Base-by-base conservation (phyloP, 2,888 invertebrate species). In the Apotomis capreana region DNA sequence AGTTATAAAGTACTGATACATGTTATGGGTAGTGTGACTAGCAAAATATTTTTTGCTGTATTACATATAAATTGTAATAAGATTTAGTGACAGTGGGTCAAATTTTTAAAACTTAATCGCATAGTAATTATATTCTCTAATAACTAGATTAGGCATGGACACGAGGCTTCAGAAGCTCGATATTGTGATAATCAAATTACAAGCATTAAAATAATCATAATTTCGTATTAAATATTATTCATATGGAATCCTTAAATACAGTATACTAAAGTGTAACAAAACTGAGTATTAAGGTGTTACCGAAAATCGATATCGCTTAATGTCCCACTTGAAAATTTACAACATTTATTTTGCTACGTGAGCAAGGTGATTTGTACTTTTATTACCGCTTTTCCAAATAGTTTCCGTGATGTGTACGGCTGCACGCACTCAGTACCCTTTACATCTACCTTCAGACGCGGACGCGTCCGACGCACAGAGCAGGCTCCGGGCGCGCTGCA, bases 341-440 rank as follows among this genome's bases (percentile, higher is more conserved):
- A 84, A 86, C 84, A 80, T 87, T 89, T 89, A 84, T 85, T 85
- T 85, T 88, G 90, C 89, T 89, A 90, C 87, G 78, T 92, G 92
- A 92, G 92, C 92, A 92, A 90, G 83, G 82, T 84, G 67, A 87
- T 92, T 92, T 92, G 92, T 92, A 92, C 92, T 92, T 90, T 85
- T 79, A 77, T 76, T 76, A 76, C 81, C 71, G 71, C 70, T 70
- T 65, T 70, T 60, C 65, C 52, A 61, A 65, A 65, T 60, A 55
- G 46, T 67, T 67, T 51, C 61, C 57, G 40, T 44, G 51, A 62
- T 62, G 63, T 52, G 57, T 49, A 46, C 51, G 51, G 37, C 67
- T 26, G 52, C 12, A 8, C 44, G 55, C 26, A 26, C 26, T 49
- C 61, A 63, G 40, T n/a, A 13, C 37, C 37, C 37, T 15, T 26